phyloP scores from a whole-genome alignment of 2,113 vertebrate species.

The Myiozetetes cayanensis region DNA sequence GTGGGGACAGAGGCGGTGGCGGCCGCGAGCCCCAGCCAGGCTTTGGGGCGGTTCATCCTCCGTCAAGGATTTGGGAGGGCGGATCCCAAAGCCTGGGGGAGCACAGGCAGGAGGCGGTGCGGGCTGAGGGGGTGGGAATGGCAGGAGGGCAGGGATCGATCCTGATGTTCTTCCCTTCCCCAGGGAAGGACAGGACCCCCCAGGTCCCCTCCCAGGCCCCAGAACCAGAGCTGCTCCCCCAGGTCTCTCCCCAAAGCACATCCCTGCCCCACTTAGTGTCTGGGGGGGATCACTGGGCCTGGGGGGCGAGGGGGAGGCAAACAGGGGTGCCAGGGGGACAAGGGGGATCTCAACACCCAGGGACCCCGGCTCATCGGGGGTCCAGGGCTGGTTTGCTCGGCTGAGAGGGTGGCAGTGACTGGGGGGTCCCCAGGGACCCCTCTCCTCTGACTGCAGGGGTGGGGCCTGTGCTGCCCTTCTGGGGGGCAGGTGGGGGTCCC shows the following conservation, averaged over 20 bases:
- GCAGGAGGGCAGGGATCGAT: neutral
- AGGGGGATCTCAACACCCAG: neutral
- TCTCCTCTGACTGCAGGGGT: neutral
- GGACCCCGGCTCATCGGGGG: accelerated
- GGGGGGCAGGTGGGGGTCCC: neutral
- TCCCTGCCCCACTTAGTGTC: accelerated
- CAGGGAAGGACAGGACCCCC: too few species aligned
- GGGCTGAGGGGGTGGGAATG: neutral
- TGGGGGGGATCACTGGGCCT: accelerated
- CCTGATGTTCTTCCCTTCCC: neutral
- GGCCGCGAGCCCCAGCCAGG: neutral
- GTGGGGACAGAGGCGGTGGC: constrained; percentile 34
- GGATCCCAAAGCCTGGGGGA: neutral
- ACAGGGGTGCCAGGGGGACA: accelerated
- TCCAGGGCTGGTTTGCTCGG: neutral
- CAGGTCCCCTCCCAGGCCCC: neutral
- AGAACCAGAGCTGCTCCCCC: neutral
- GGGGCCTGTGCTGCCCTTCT: neutral
- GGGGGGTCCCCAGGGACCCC: too few species aligned
- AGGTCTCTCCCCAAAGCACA: accelerated
- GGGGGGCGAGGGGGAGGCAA: neutral
- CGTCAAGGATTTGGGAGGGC: neutral
- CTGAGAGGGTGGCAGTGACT: accelerated
- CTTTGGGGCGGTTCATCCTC: neutral
- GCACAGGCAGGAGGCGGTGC: neutral